These are phyloP conservation scores for Stegophylla sp. DNA, from an alignment of 2,888 invertebrate genomes.

Conservation along the genomic window DNA sequence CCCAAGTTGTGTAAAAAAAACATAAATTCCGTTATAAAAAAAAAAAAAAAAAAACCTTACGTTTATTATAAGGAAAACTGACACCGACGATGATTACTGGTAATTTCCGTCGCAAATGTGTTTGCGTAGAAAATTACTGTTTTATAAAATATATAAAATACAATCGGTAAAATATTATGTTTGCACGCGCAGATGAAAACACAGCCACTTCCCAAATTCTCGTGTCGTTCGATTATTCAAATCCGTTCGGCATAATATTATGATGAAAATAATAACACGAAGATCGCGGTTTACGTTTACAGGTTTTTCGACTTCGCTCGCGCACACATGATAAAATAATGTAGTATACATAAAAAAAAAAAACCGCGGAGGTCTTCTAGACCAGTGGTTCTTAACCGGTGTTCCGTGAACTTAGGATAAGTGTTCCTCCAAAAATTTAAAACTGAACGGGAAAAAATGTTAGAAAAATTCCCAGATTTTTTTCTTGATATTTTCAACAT, in stretches of 20 bases:
- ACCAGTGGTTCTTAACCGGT: no score
- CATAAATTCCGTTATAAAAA: background rate
- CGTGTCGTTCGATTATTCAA: background rate
- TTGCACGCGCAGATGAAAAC: background rate
- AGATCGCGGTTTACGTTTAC: background rate
- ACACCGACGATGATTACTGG: background rate
- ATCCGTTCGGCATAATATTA: background rate
- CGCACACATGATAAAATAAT: no score
- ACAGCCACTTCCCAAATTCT: background rate
- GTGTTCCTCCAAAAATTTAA: no score
- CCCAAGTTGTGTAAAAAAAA: background rate
- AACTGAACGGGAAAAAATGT: no score
- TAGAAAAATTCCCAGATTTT: no score
- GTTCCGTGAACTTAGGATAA: no score
- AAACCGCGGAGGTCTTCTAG: no score
- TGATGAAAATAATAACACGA: background rate
- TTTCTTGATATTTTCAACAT: no score
- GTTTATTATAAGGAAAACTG: background rate
- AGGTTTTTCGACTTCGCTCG: conserved; percentile 1
- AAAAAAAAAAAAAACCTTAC: no score
- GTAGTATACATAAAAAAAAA: no score
- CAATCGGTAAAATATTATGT: background rate
- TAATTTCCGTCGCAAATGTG: background rate
- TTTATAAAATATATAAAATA: no score
- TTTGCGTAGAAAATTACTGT: no score